Evolutionary conservation across 2,888 invertebrate genomes (phyloP), one percentile per base, ranked within the genome.

Genomic region (Lamproptera curius): DNA sequence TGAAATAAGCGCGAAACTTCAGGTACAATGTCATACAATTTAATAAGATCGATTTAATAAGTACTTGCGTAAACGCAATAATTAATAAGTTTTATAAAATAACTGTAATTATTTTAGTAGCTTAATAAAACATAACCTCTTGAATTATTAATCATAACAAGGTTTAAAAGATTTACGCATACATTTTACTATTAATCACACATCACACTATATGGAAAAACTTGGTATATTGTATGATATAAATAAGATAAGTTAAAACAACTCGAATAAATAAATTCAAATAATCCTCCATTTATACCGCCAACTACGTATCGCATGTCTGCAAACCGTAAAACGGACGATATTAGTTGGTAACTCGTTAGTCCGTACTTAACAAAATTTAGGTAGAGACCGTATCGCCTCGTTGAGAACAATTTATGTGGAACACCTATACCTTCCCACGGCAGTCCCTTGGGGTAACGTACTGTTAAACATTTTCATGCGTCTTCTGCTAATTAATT

Each of bases 311-410:
- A 48, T 70, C 61, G 66, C 71, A 65, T 71, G 72, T 65, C 65
- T 59, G 61, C 61, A 58, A 59, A 60, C 61, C 62, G 65, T 70
- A 66, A 68, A 59, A 58, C 59, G 57, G 54, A 55, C 56, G 56
- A 61, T 67, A 65, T 65, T 65, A 67, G 65, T 62, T 59, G 55
- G 62, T 54, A 63, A 62, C 65, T 64, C 62, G 68, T 69, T 69
- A 65, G 63, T 58, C 60, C 61, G 58, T 62, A 65, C 65, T 70
- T 67, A 67, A 63, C 66, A 61, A 65, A 64, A 65, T 68, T 67
- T 65, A 67, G 63, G 64, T 62, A 56, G 57, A 54, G 57, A 52
- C 56, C 56, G 61, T 65, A 64, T 65, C 65, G 61, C 50, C 54
- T 47, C 53, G 57, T 59, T 55, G 49, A 46, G 44, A 51, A 54